Evolutionary conservation across 2,797 vertebrate species (phyloP).

Genomic region (Sebastes vulpes): DNA sequence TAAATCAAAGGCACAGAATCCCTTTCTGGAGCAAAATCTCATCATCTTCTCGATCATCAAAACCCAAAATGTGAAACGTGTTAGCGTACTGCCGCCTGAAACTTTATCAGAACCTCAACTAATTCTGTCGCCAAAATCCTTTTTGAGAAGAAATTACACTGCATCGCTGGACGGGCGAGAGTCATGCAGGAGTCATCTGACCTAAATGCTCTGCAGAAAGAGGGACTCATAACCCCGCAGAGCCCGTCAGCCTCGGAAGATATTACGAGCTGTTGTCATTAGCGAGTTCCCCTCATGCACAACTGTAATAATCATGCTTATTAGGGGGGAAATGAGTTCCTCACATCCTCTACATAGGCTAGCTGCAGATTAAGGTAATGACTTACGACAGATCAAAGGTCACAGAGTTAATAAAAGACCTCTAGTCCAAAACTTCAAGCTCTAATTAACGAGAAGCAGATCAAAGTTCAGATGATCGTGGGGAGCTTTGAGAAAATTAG

Average conservation of each 20-base stretch:
- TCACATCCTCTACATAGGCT: constrained; percentile 51
- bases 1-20: constrained; percentile 70
- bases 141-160: constrained; percentile 54
- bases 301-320: constrained; percentile 72
- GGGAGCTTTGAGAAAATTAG: constrained; percentile 28
- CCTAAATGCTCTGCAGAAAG: constrained; percentile 55
- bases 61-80: constrained; percentile 69
- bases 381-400: constrained; percentile 72
- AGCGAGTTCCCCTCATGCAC: constrained; percentile 54
- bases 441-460: constrained; percentile 61
- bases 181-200: constrained; percentile 63
- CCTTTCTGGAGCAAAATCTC: constrained; percentile 70
- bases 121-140: constrained; percentile 60
- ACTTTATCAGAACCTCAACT: constrained; percentile 70
- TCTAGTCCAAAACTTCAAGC: constrained; percentile 47
- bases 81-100: constrained; percentile 40
- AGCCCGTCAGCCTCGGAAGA: constrained; percentile 51
- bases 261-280: constrained; percentile 70
- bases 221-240: constrained; percentile 36
- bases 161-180: constrained; percentile 61
- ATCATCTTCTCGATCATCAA: constrained; percentile 79
- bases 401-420: constrained; percentile 69
- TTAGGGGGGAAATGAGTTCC: constrained; percentile 68
- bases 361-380: constrained; percentile 70
- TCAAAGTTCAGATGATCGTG: constrained; percentile 32